These are phyloP conservation scores for Lota lota DNA, from an alignment of 2,113 vertebrate genomes.

Conservation along the genomic window DNA sequence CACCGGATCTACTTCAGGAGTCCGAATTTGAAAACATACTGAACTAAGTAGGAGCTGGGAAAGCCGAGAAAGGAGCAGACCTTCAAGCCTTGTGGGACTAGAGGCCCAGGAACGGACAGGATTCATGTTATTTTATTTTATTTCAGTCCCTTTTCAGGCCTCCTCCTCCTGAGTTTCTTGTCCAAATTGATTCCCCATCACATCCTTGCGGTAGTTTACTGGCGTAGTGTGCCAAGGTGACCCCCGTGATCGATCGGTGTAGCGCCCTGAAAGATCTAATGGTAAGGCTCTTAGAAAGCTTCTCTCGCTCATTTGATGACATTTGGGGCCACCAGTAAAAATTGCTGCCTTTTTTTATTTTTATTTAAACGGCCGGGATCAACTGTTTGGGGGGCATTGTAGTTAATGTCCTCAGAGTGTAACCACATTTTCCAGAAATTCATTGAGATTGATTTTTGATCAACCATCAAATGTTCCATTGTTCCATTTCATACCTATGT, in stretches of 20 bases:
- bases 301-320: constrained; percentile 18
- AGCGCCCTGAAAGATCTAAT: constrained; percentile 54
- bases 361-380: constrained; percentile 36
- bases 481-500: constrained; percentile 40
- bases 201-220: constrained; percentile 48
- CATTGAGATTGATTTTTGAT: background rate
- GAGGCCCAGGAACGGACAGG: constrained; percentile 34
- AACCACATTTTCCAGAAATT: constrained; percentile 3
- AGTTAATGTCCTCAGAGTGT: constrained; percentile 25
- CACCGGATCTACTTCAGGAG: constrained; percentile 76
- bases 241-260: constrained; percentile 43
- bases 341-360: constrained; percentile 34
- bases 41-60: constrained; percentile 53
- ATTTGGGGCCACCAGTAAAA: constrained; percentile 54
- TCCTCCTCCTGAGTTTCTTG: constrained; percentile 18
- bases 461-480: constrained; percentile 23
- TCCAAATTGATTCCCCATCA: constrained; percentile 35
- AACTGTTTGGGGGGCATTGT: constrained; percentile 8
- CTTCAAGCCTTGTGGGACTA: constrained; percentile 39
- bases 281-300: constrained; percentile 10
- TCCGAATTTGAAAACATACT: constrained; percentile 74
- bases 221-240: constrained; percentile 65
- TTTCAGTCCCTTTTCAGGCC: background rate
- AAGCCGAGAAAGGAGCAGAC: constrained; percentile 24
- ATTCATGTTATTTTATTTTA: constrained; percentile 19